Base-by-base conservation (phyloP, 2,113 vertebrate species). In the Acanthochromis polyacanthus region DNA sequence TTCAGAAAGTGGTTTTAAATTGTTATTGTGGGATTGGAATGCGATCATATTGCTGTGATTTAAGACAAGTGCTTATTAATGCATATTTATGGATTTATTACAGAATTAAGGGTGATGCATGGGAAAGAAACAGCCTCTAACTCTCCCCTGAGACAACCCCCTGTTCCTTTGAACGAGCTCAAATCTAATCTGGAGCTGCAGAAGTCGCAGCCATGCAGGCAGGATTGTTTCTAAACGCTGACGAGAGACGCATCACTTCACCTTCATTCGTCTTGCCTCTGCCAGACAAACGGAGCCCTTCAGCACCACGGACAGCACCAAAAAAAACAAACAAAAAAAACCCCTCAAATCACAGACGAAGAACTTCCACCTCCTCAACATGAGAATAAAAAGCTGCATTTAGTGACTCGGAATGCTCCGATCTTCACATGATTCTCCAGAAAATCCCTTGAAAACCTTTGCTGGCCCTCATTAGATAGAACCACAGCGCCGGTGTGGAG, bases 301-400 rank as follows among this genome's bases (percentile, higher is more conserved):
- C 85, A 90, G 90, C 53, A 87, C 87, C 85, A 71, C 2, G 80
- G 84, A 83, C 68, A 87, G 86, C 43, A 58, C 67, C 83, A 48
- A 3, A 17, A 58, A 8, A 19, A 32, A 36, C 4, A 36, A 2
- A 9, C 6, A 10, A 2, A 36, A 8, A 36, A 36, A 36, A 6
- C 3, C 4, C 5, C 17, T 22, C 20, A 46, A 38, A 17, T 12
- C 28, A n/a, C 10, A 22, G 12, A 52, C 11, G 5, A 1, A 52
- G 11, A 53, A 30, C 2, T 6, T 67, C 17, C 1, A 1, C 10
- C 1, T 52, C 17, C 22, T 40, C 8, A 15, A 22, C 43, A 22
- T 10, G 55, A 20, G 9, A 62, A 50, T 43, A 7, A 22, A 71
- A 57, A 1, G 10, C 8, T 36, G 7, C 16, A 23, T 55, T 50